Conservation (phyloP, 2,888 invertebrate species). For the Neocrepidodera transversa region DNA sequence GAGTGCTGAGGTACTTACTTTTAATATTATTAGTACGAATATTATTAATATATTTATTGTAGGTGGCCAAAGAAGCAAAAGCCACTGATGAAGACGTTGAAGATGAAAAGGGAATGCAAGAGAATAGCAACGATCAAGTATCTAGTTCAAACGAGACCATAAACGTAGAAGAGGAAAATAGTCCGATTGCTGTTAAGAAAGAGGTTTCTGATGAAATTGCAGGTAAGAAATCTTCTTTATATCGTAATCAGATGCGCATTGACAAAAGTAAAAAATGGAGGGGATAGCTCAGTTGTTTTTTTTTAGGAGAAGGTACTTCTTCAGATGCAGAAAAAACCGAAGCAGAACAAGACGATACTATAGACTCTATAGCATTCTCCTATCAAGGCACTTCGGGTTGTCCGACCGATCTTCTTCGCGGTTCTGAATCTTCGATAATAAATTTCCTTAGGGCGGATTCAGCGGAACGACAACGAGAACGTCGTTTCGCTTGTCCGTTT, state of each 20-base stretch:
- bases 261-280: background rate
- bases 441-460: slow-evolving; percentile 72
- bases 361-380: slow-evolving; percentile 69
- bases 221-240: slow-evolving; percentile 22
- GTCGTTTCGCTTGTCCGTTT: slow-evolving; percentile 86
- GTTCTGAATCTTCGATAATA: slow-evolving; percentile 67
- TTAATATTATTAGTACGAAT: too few species aligned
- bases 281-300: background rate
- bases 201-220: slow-evolving; percentile 44
- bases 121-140: slow-evolving; percentile 58
- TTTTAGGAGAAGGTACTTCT: slow-evolving; percentile 50
- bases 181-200: slow-evolving; percentile 46
- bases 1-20: slow-evolving; percentile 47
- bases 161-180: slow-evolving; percentile 61
- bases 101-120: slow-evolving; percentile 36
- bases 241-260: background rate
- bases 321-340: slow-evolving; percentile 56
- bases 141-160: slow-evolving; percentile 59
- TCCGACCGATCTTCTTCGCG: slow-evolving; percentile 24
- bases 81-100: slow-evolving; percentile 31
- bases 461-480: slow-evolving; percentile 71
- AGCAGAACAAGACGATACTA: slow-evolving; percentile 72
- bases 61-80: slow-evolving; percentile 32
- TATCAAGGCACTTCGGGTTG: slow-evolving; percentile 53
- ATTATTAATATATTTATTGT: background rate